Base-by-base conservation (phyloP, 1,140 invertebrate genomes). In the Notospermus geniculatus region DNA sequence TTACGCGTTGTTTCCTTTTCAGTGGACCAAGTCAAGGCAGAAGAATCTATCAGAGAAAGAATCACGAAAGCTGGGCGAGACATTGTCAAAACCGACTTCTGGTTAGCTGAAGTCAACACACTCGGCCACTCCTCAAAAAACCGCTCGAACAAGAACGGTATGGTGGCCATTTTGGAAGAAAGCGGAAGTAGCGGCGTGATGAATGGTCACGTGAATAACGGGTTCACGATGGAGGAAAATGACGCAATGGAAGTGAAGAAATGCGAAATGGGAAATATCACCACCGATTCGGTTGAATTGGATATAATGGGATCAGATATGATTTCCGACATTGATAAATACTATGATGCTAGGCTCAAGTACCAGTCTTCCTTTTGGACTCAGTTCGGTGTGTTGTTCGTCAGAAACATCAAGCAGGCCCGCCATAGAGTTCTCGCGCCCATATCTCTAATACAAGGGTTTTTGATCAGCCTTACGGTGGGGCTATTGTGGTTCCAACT, bases 341-440 rank as follows among this genome's bases (percentile, higher is more conserved):
- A 36, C 15, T 36, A 36, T 36, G 32, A 36, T 15, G 32, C 32
- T 36, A 4, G 32, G 32, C 5, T 36, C 32, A 83, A 82, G 67
- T 92, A 90, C 90, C 89, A 90, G 27, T 92, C 90, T 5, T 87
- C 87, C 64, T 91, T 92, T 70, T 87, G 86, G 80, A 91, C 90
- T 0, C 91, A 93, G 75, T 89, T 91, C 73, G 88, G 86, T 81
- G 88, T 87, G 23, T 83, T 93, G 62, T 89, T 89, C 22, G 85
- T 87, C 72, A 80, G 91, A 64, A 91, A 92, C 78, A 92, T 91
- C 77, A 87, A 87, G 76, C 89, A 91, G 77, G 89, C 90, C n/a
- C 82, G 87, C 65, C 87, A 88, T 1, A 82, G 89, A 46, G 91
- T 93, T 87, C 77, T 92, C 22, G 91, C 89, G 32, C 89, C 88